Evolutionary conservation across 2,113 vertebrate species (phyloP).

Genomic region (Rhinoderma darwinii): DNA sequence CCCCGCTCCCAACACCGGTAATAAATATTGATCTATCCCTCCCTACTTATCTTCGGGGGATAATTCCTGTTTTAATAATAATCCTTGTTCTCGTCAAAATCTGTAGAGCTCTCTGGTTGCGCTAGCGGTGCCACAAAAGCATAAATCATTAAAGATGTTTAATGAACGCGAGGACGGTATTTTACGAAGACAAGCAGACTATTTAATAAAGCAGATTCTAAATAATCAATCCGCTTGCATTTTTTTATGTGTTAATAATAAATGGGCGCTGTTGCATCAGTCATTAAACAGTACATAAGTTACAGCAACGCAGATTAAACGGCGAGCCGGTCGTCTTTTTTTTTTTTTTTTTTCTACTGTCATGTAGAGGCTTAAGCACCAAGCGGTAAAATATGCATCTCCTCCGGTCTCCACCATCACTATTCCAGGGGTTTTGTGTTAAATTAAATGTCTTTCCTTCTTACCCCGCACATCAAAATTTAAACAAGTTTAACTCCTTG

Average conservation of each 20-base stretch:
- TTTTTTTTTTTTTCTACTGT: conserved; percentile 34
- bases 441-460: not conserved
- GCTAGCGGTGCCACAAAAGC: conserved; percentile 59
- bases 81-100: conserved; percentile 71
- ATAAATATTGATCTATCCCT: conserved; percentile 64
- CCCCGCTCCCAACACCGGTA: not conserved
- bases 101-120: conserved; percentile 62
- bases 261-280: conserved; percentile 58
- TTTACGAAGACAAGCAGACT: conserved; percentile 58
- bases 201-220: conserved; percentile 69
- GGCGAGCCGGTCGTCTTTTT: not conserved
- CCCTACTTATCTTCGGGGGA: conserved; percentile 65
- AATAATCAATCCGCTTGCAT: conserved; percentile 63
- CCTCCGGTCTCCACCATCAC: not conserved
- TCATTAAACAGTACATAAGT: conserved; percentile 57
- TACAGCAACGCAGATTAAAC: conserved; percentile 53
- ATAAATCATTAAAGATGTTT: conserved; percentile 63
- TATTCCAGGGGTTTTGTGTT: not conserved
- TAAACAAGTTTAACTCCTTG: conserved; percentile 49
- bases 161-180: conserved; percentile 56
- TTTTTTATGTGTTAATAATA: conserved; percentile 57
- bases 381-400: conserved; percentile 27
- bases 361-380: conserved; percentile 47
- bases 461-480: conserved; percentile 38
- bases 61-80: conserved; percentile 70